A percentile compares a stretch with the other conserved stretches of the same genome.
Evolutionary conservation across 2,888 invertebrate genomes (phyloP).

Genomic region (Diplolepis rosae): DNA sequence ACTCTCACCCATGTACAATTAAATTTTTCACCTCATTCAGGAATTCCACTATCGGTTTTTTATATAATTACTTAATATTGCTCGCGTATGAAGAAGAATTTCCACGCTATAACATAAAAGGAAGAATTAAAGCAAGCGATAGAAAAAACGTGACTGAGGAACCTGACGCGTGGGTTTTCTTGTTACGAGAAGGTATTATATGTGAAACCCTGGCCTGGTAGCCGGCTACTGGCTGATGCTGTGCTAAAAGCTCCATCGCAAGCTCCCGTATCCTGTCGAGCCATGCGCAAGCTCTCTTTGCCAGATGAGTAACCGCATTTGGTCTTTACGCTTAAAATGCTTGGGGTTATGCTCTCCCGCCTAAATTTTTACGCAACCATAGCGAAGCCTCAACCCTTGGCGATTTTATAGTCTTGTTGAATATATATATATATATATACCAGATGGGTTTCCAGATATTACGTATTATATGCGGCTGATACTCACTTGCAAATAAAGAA

Average conservation of each 20-base stretch:
- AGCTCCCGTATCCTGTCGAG: conserved; percentile 24
- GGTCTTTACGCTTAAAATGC: conserved; percentile 1
- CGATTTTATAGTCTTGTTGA: background rate
- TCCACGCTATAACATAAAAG: too few species aligned
- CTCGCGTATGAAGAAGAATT: background rate
- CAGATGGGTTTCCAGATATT: too few species aligned
- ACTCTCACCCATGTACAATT: background rate
- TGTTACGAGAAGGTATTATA: background rate
- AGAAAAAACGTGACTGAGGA: background rate
- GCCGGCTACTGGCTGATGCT: conserved; percentile 36
- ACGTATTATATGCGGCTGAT: too few species aligned
- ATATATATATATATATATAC: too few species aligned
- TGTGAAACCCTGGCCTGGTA: conserved; percentile 30
- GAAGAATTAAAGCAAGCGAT: background rate
- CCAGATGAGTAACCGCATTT: conserved; percentile 5
- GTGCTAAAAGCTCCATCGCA: conserved; percentile 20
- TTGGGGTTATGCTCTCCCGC: conserved; percentile 19
- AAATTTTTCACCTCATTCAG: background rate
- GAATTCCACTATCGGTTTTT: background rate
- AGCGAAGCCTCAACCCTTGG: background rate
- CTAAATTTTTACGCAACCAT: conserved; percentile 11
- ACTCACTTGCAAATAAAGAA: too few species aligned
- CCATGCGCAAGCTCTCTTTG: conserved; percentile 35
- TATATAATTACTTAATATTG: background rate
- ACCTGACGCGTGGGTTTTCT: background rate